Evolutionary conservation across 2,888 invertebrate genomes (phyloP).

Genomic region (Laothoe populi): DNA sequence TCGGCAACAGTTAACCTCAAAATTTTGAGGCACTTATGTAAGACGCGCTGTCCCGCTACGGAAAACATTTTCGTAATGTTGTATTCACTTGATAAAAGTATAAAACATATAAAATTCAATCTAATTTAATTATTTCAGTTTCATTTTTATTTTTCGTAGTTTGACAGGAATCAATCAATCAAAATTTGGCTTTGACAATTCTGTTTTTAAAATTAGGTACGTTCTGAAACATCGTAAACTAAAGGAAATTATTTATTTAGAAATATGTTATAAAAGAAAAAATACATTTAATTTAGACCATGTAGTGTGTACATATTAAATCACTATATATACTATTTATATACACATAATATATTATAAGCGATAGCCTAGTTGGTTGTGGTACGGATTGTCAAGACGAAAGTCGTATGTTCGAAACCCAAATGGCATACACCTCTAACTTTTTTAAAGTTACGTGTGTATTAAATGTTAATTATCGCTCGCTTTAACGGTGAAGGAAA

Average conservation of each 20-base stretch:
- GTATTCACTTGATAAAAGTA: slow-evolving; percentile 10
- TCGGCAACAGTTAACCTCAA: slow-evolving; percentile 80
- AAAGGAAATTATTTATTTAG: background rate
- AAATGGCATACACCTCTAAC: too few relatives aligned
- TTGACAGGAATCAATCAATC: slow-evolving; percentile 49
- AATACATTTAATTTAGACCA: too few relatives aligned
- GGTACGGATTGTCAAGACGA: too few relatives aligned
- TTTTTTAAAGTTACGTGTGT: too few relatives aligned
- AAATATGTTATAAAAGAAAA: background rate
- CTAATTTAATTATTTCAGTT: slow-evolving; percentile 52
- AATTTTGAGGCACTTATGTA: slow-evolving; percentile 78
- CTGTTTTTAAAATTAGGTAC: slow-evolving; percentile 46
- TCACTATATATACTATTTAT: too few relatives aligned
- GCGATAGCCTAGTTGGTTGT: too few relatives aligned
- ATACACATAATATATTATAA: too few relatives aligned
- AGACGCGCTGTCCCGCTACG: slow-evolving; percentile 63
- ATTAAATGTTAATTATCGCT: too few relatives aligned
- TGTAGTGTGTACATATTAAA: too few relatives aligned
- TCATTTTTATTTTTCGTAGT: slow-evolving; percentile 44
- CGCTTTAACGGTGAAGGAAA: too few relatives aligned
- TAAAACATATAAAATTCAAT: slow-evolving; percentile 46
- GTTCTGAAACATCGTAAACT: slow-evolving; percentile 2
- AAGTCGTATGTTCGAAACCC: too few relatives aligned
- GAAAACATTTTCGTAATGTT: slow-evolving; percentile 63
- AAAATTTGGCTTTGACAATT: slow-evolving; percentile 68